Base-by-base conservation (phyloP, 53 echinoderm and acorn worm genomes). In the Apostichopus leukothele region DNA sequence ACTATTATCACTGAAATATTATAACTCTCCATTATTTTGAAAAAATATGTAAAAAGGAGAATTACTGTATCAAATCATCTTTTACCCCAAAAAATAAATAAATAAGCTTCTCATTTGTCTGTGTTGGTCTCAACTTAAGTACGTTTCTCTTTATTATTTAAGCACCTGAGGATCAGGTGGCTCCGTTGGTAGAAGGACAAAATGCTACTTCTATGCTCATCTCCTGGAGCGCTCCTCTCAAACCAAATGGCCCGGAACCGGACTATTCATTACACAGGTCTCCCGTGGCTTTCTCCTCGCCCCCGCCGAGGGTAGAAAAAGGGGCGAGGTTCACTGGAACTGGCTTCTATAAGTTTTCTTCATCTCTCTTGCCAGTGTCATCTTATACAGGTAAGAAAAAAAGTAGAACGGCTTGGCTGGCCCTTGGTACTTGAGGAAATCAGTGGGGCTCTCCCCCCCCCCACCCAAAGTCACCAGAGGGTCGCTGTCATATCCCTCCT, bases 181-280 rank as follows among this genome's bases (percentile, higher is more conserved):
- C 95, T 1, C 94, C 99, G 13, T 67, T 89, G 57, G 95, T 94
- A 9, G 91, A 98, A 83, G 99, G 99, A 3, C 94, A 89, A 76
- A 98, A 98, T 90, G 84, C 92, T 73, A 90, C 99, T 50, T 74
- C 94, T 8, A 96, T 98, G 92, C 77, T 83, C 6, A 86, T 96
- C 67, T 92, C 89, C 16, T 98, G 99, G 99, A 67, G 90, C n/a
- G 92, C 99, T 89, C 99, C 99, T 73, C 19, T 79, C 20, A 74
- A 90, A 75, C 94, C 92, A 88, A 98, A 98, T 96, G 99, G 99
- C 86, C 99, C 99, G 76, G 90, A 90, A 90, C 95, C 99, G 76
- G 73, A 86, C 50, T 98, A 98, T 91, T 76, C 83, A 50, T 89
- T 94, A 7, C 91, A 92, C 51, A 91, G 99, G 76, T 86, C 92